Evolutionary conservation across 2,888 invertebrate genomes (phyloP), one percentile per base, ranked within the genome.

Genomic region (Platynereis dumerilii): DNA sequence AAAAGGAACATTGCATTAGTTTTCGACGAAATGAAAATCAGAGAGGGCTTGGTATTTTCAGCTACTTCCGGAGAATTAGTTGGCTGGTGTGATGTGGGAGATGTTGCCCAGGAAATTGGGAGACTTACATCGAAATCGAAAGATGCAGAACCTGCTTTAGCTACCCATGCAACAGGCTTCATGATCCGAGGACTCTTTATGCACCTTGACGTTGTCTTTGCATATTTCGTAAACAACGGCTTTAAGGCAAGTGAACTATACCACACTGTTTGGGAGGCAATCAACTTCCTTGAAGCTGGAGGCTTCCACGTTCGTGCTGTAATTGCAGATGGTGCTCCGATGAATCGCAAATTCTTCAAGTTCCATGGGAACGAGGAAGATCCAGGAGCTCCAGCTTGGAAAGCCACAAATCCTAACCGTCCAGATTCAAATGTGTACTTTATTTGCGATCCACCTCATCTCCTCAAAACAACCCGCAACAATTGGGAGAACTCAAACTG

Each of bases 391-490:
- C 3, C 5, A n/a, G 7, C 7, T n/a, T 22, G 3, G 7, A 48
- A n/a, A 22, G n/a, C n/a, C 5, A 22, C 5, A 7, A 5, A 48
- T n/a, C n/a, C 20, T 10, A 3, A 10, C 3, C 3, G 48, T 5
- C 7, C 3, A n/a, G 22, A 22, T 20, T 20, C n/a, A 5, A 5
- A 12, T 22, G 22, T 48, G 3, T 48, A 48, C 17, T 48, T 48
- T n/a, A 48, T 48, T 48, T 48, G 48, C 17, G 48, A 48, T n/a
- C 7, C 17, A 48, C 48, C 48, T n/a, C 48, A 22, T 7, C 48
- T 48, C 10, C 5, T 48, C 7, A 48, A 48, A 48, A 48, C 48
- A 12, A 48, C 48, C 5, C n/a, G 48, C n/a, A 48, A 48, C n/a
- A 10, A n/a, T 22, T 48, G 48, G 48, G 48, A 48, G 48, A 48